These are phyloP conservation scores for Tetrao urogallus DNA, from an alignment of 2,113 vertebrate genomes.

Conservation along the genomic window DNA sequence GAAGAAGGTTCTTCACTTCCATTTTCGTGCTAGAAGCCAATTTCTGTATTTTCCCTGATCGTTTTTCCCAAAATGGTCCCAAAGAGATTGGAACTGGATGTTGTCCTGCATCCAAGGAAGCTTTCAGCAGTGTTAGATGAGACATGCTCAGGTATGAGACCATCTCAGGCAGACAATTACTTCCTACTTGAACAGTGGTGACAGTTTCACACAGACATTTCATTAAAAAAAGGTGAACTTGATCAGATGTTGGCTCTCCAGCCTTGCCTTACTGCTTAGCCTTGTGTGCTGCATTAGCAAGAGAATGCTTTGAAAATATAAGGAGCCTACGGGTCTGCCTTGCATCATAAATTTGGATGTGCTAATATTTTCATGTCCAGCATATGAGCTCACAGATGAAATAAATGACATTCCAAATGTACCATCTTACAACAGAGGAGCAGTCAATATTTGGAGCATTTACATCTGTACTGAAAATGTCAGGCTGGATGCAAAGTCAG, in stretches of 20 bases:
- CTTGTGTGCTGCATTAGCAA: neutral
- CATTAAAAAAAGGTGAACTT: neutral
- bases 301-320: neutral
- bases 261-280: neutral
- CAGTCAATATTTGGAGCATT: neutral
- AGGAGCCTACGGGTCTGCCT: neutral
- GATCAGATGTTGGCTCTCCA: neutral
- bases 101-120: neutral
- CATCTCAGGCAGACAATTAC: neutral
- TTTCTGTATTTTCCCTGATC: neutral
- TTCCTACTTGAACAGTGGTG: neutral
- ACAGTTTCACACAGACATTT: constrained; percentile 6
- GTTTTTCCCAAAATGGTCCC: neutral
- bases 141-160: neutral
- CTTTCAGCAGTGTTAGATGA: neutral
- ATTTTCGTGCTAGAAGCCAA: neutral
- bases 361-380: neutral
- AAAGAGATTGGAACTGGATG: neutral
- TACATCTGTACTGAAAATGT: neutral
- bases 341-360: neutral
- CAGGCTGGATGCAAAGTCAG: neutral
- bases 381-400: constrained; percentile 8
- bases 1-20: neutral
- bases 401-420: neutral
- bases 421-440: neutral